phyloP scores from a whole-genome alignment of 1,140 invertebrate species.

The Uloborus diversus region DNA sequence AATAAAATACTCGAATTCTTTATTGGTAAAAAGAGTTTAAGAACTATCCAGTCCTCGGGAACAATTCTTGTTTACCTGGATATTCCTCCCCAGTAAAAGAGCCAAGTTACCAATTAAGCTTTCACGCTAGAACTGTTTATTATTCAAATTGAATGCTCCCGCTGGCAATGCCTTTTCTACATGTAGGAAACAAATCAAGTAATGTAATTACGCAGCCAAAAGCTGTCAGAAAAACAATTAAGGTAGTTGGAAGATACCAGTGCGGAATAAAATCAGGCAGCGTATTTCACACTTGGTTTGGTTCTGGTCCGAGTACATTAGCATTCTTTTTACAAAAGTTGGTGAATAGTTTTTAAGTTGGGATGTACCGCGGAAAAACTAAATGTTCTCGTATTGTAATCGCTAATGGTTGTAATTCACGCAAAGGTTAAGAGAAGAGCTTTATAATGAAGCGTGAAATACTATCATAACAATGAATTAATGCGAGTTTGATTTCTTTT shows the following conservation, averaged over 20 bases:
- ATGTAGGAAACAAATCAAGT: conserved; percentile 35
- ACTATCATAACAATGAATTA: too few species aligned
- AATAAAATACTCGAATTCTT: too few species aligned
- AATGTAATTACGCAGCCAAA: conserved; percentile 33
- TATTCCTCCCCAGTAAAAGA: too few species aligned
- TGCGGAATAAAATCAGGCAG: conserved; percentile 19
- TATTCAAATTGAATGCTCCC: conserved; percentile 39
- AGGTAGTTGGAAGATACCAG: conserved; percentile 1
- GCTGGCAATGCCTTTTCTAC: neutral
- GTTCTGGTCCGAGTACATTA: conserved; percentile 3
- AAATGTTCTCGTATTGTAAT: neutral
- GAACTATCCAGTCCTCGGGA: too few species aligned
- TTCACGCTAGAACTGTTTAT: conserved; percentile 18
- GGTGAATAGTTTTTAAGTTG: neutral
- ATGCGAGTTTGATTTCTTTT: too few species aligned
- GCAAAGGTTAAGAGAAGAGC: too few species aligned
- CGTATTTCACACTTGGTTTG: conserved; percentile 23
- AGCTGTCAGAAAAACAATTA: conserved; percentile 43
- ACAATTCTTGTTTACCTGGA: too few species aligned
- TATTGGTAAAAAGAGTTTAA: too few species aligned
- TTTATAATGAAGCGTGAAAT: too few species aligned
- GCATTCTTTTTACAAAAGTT: neutral
- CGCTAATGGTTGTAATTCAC: conserved; percentile 11
- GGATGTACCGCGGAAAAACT: neutral
- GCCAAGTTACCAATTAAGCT: conserved; percentile 4